Conservation (phyloP, 1,140 invertebrate species). For the Camponotus pennsylvanicus region DNA sequence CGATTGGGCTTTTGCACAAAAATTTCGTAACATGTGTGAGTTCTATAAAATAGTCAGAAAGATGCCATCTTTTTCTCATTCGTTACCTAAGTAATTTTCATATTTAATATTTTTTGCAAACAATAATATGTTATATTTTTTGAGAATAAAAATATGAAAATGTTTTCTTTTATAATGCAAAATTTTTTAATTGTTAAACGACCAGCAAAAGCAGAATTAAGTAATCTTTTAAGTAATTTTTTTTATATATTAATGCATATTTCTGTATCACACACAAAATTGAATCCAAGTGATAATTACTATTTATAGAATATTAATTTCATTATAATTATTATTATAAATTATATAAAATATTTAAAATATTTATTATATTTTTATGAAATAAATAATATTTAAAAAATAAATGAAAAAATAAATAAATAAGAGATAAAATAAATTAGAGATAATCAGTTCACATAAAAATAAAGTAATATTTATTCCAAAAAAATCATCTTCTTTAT, state of each 20-base stretch:
- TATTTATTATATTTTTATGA: background rate
- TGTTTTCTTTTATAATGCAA: background rate
- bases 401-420: background rate
- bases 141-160: background rate
- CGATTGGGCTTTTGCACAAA: constrained; percentile 28
- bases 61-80: background rate
- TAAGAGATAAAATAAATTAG: too few species aligned
- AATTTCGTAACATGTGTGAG: background rate
- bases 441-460: background rate
- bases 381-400: background rate
- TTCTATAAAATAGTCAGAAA: background rate
- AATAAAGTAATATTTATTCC: background rate
- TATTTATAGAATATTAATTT: background rate
- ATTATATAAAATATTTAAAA: background rate
- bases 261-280: background rate
- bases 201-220: background rate
- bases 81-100: background rate
- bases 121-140: too few species aligned
- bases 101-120: background rate
- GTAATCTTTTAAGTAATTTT: background rate
- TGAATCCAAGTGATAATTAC: background rate
- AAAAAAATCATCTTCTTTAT: background rate
- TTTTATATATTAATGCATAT: background rate
- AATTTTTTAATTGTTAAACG: constrained; percentile 20
- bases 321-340: background rate